Conservation (phyloP, 2,888 invertebrate genomes). For the Alsophila aescularia region DNA sequence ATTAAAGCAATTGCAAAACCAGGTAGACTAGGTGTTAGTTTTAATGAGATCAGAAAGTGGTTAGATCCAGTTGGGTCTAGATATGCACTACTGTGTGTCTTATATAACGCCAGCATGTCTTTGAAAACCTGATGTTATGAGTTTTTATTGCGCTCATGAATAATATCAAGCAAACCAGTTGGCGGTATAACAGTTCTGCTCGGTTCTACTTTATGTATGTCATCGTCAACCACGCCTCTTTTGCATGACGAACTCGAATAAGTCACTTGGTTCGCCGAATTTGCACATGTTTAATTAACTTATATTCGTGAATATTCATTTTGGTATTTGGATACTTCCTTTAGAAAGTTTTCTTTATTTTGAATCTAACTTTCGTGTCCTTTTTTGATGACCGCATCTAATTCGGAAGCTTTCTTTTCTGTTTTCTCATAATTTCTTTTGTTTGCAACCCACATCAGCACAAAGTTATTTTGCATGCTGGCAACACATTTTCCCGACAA, state of each 20-base stretch:
- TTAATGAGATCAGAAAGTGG: constrained; percentile 65
- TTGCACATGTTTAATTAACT: constrained; percentile 20
- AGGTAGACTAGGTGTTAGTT: constrained; percentile 52
- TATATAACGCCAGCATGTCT: constrained; percentile 34
- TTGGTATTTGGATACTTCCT: constrained; percentile 14
- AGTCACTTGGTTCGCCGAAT: constrained; percentile 30
- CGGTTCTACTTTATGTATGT: constrained; percentile 32
- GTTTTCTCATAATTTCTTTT: constrained; percentile 21
- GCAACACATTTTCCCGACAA: background rate
- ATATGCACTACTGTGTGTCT: constrained; percentile 30
- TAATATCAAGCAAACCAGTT: constrained; percentile 37
- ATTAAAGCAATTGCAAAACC: constrained; percentile 65
- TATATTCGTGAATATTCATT: constrained; percentile 26
- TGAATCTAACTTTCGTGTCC: constrained; percentile 18
- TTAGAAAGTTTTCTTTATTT: constrained; percentile 23
- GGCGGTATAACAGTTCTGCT: constrained; percentile 28
- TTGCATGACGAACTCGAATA: constrained; percentile 26
- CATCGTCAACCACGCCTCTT: constrained; percentile 30
- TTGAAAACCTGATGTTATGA: constrained; percentile 40
- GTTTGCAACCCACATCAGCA: constrained; percentile 2
- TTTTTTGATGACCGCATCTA: constrained; percentile 20
- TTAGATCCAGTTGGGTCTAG: constrained; percentile 36
- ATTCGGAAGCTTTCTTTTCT: constrained; percentile 20
- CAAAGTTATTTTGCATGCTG: constrained; percentile 4
- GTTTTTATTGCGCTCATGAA: constrained; percentile 37